phyloP scores from a whole-genome alignment of 2,888 invertebrate species.

The Ditylenchus weischeri region DNA sequence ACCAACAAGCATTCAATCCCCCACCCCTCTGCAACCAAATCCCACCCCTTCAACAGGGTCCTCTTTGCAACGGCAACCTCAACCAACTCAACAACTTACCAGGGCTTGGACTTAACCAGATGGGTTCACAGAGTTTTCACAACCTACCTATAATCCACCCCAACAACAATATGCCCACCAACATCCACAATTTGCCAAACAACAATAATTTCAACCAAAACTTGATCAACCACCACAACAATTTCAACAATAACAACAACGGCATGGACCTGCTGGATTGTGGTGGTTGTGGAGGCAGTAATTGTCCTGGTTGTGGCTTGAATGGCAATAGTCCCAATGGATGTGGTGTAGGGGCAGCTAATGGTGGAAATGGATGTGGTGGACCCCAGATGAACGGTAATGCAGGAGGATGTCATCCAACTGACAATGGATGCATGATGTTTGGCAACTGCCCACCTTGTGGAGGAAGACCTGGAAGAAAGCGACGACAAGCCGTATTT shows the following conservation, averaged over 20 bases:
- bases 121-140: not conserved
- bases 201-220: constrained; percentile 24
- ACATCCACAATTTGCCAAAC: constrained; percentile 19
- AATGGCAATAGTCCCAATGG: not conserved
- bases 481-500: not conserved
- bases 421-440: not conserved
- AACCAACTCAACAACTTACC: not conserved
- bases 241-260: not conserved
- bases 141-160: not conserved
- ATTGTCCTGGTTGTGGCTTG: constrained; percentile 1
- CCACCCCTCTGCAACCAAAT: constrained; percentile 5
- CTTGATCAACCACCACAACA: constrained; percentile 16
- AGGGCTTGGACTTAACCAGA: not conserved
- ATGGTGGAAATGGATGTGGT: constrained; percentile 1
- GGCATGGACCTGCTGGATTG: not conserved
- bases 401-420: not conserved
- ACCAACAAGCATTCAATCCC: constrained; percentile 1
- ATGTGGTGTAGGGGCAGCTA: not conserved
- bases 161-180: constrained; percentile 2
- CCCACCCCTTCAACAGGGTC: not conserved
- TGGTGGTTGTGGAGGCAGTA: constrained; percentile 2
- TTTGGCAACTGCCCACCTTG: constrained; percentile 7
- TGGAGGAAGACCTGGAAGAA: not conserved
- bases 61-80: constrained; percentile 2
- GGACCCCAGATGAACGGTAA: not conserved